phyloP scores from a whole-genome alignment of 2,888 invertebrate genomes.

The Meghimatium bilineatum region DNA sequence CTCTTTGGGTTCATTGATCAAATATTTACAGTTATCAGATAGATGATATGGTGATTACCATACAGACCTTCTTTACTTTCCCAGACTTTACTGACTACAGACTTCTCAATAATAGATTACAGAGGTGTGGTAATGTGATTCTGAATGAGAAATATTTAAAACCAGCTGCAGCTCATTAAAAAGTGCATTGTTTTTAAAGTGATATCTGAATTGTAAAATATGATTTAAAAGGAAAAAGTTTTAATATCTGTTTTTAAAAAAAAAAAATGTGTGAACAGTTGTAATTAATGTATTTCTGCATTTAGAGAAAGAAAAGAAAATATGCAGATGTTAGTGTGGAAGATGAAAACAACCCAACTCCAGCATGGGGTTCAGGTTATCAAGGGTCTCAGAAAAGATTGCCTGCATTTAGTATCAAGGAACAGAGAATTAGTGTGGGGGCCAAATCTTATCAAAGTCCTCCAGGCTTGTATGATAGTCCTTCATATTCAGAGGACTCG shows the following conservation, averaged over 20 bases:
- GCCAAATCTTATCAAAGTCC: conserved; percentile 41
- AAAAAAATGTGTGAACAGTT: not conserved
- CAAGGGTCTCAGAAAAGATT: not conserved
- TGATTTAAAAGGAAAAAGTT: not conserved
- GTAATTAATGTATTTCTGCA: not conserved
- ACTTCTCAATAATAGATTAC: too few species aligned
- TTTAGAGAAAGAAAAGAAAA: conserved; percentile 41
- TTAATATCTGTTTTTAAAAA: not conserved
- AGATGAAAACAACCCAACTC: conserved; percentile 32
- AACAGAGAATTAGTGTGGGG: not conserved
- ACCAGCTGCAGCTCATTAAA: too few species aligned
- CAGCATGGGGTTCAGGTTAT: conserved; percentile 45
- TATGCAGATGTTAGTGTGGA: conserved; percentile 18
- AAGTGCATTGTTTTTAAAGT: not conserved
- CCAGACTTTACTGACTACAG: too few species aligned
- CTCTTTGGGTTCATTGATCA: too few species aligned
- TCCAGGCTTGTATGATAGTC: conserved; percentile 66
- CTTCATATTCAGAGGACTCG: conserved; percentile 69
- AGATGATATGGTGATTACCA: too few species aligned
- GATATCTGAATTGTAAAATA: not conserved
- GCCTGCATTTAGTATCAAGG: not conserved
- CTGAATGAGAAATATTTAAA: too few species aligned
- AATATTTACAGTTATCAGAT: too few species aligned
- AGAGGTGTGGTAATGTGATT: too few species aligned
- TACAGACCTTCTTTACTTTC: too few species aligned